Conservation (phyloP, 2,113 vertebrate genomes). For the Poeciliopsis occidentalis region DNA sequence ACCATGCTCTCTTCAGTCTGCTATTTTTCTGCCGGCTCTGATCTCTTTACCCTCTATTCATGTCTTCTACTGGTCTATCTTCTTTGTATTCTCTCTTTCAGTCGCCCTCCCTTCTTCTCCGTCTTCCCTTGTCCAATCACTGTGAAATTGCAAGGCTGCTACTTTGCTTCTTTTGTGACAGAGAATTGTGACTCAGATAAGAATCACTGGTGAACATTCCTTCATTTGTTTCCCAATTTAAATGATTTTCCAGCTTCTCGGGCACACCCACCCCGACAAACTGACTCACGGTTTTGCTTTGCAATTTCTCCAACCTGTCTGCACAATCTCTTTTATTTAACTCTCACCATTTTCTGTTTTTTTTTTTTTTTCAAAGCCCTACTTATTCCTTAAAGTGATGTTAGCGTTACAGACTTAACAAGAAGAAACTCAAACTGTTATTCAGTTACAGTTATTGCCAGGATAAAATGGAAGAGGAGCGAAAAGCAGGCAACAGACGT, state of each 20-base stretch:
- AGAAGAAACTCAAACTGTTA: conserved; percentile 20
- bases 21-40: conserved; percentile 22
- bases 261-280: conserved; percentile 53
- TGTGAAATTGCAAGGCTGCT: conserved; percentile 71
- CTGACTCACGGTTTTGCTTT: conserved; percentile 38
- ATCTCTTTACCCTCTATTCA: conserved; percentile 34
- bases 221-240: conserved; percentile 67
- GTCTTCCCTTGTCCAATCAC: conserved; percentile 68
- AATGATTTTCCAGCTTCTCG: conserved; percentile 68
- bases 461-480: conserved; percentile 13
- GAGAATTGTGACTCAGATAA: conserved; percentile 68
- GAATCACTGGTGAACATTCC: conserved; percentile 61
- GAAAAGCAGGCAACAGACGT: not conserved
- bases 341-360: not conserved
- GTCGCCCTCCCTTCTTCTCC: conserved; percentile 36
- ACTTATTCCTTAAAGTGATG: conserved; percentile 20
- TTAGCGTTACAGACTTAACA: conserved; percentile 17
- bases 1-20: conserved; percentile 29
- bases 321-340: conserved; percentile 18
- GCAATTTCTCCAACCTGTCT: conserved; percentile 28
- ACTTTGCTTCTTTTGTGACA: conserved; percentile 67
- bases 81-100: conserved; percentile 31
- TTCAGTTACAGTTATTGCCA: conserved; percentile 29
- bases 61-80: conserved; percentile 19
- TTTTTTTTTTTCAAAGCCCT: conserved; percentile 19